Evolutionary conservation across 1,140 invertebrate genomes (phyloP), one percentile per base, ranked within the genome.

Genomic region (Caenorhabditis latens): DNA sequence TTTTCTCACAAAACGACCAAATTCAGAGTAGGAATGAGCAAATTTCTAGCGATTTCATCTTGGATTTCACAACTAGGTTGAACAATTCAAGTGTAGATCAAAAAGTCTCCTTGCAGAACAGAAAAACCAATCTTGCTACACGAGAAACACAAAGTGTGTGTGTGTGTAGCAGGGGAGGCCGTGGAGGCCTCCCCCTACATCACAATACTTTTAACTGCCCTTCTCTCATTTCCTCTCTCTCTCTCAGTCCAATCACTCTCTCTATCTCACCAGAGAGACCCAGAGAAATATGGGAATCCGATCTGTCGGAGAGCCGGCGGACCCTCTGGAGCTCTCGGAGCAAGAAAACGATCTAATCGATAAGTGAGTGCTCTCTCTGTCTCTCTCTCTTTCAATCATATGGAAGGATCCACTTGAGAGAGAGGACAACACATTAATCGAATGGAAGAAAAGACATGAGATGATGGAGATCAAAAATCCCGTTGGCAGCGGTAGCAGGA

Each of bases 401-500:
- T 63, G 83, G 83, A n/a, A n/a, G 32, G 32, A 32, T 32, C 32
- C 55, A 84, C 58, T 84, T 58, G 55, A 84, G 43, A 24, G 5
- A 53, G 84, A 65, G 50, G 50, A 53, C 50, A 53, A 11, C 46
- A 65, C 58, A 84, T 58, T 58, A 84, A 63, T 61, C 53, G 55
- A 58, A 5, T 58, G 21, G 19, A 1, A 2, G 32, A 32, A 32
- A 32, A 32, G 32, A 32, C 32, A 48, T 16, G 67, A 75, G 11
- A 48, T 16, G 67, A 32, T 32, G 32, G 43, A 79, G 42, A 79
- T 48, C 61, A 63, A 63, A 63, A 63, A 63, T 63, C 61, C 61
- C 32, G 9, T 63, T 53, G 11, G 50, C 50, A 32, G 32, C 32
- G 32, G 32, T 32, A 32, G 32, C 32, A 32, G 32, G 32, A 32